Evolutionary conservation across 64 coral and sea anemone species (phyloP).

Genomic region (Acropora tenuis): DNA sequence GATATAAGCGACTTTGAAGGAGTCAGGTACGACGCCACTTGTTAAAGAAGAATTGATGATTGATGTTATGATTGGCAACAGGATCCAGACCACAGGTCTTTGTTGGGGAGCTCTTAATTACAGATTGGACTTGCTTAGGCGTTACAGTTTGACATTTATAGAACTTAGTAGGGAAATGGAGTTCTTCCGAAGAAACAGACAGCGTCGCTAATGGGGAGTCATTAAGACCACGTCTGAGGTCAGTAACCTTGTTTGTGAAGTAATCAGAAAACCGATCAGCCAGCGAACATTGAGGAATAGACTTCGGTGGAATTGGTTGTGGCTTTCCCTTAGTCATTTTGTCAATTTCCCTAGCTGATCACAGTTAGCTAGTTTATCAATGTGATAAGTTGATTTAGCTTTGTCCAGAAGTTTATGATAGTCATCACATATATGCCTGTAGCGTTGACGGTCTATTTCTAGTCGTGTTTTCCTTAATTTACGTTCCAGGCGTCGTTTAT

Average conservation of each 20-base stretch:
- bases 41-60: constrained; percentile 23
- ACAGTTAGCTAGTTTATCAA: not conserved
- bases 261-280: no score
- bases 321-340: not conserved
- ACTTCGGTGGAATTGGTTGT: no score
- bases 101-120: constrained; percentile 17
- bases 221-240: no score
- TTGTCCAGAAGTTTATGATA: constrained; percentile 2
- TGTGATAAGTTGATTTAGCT: constrained; percentile 10
- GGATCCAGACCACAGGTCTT: constrained; percentile 7
- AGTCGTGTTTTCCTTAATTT: not conserved
- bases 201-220: no score
- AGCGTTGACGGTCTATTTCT: constrained; percentile 5
- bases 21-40: not conserved
- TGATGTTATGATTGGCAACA: not conserved
- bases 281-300: no score
- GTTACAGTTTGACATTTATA: not conserved
- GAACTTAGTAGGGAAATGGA: not conserved
- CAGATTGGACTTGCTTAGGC: not conserved
- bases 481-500: not conserved
- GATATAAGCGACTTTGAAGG: no score
- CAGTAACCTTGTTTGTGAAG: no score
- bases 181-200: no score
- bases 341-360: not conserved
- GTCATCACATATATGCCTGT: not conserved